A percentile compares a stretch with the other conserved stretches of the same genome.
phyloP scores from a whole-genome alignment of 2,113 vertebrate genomes.

The Irena cyanogastra region DNA sequence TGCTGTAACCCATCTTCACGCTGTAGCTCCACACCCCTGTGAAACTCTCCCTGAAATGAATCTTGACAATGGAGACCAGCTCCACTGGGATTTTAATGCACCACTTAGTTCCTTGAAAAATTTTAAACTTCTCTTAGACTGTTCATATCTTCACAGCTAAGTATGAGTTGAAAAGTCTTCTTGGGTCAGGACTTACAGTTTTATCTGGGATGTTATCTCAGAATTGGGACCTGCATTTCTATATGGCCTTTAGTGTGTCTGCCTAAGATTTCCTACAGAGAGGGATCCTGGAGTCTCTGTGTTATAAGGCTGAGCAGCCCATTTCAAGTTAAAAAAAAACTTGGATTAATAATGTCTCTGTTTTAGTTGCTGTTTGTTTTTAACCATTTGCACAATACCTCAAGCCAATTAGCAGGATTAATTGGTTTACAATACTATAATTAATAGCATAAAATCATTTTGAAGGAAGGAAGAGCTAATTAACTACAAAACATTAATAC shows the following conservation, averaged over 20 bases:
- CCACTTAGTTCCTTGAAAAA: neutral
- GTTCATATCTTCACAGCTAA: neutral
- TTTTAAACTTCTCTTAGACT: neutral
- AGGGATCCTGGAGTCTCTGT: neutral
- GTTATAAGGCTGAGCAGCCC: neutral
- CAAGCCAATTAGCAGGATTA: neutral
- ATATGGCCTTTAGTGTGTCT: neutral
- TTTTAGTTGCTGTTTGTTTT: neutral
- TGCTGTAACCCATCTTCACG: neutral
- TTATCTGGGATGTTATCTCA: neutral
- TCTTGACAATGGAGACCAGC: neutral
- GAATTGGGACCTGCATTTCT: neutral
- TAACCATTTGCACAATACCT: constrained; percentile 27
- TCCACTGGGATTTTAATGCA: neutral
- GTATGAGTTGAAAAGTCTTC: neutral
- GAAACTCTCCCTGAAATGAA: neutral
- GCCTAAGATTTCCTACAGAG: neutral
- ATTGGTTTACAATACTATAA: constrained; percentile 18
- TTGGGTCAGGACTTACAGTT: neutral
- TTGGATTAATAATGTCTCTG: neutral
- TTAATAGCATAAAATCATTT: neutral
- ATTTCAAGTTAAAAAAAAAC: neutral
- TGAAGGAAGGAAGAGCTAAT: constrained; percentile 29
- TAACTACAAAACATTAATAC: neutral
- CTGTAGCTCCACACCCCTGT: neutral